A percentile compares a stretch with the other conserved stretches of the same genome.
Conservation (phyloP, 2,797 vertebrate species). For the Tolypeutes matacus region DNA sequence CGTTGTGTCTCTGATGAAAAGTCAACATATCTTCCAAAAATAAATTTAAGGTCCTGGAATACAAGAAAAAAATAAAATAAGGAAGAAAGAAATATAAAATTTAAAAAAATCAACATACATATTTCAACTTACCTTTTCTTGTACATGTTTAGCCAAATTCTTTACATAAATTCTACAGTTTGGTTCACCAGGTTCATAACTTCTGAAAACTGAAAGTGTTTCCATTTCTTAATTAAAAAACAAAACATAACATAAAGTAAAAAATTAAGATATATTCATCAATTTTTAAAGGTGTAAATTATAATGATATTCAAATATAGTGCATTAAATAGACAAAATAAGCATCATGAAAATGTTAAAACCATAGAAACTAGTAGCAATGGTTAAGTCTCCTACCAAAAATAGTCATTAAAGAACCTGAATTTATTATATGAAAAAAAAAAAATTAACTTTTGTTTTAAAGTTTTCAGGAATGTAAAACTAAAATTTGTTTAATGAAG, state of each 20-base stretch:
- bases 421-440: background rate
- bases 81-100: background rate
- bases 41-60: constrained; percentile 96
- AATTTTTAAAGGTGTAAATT: background rate
- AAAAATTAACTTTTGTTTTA: background rate
- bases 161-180: constrained; percentile 99
- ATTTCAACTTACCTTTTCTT: constrained; percentile 93
- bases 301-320: background rate
- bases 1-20: constrained; percentile 93
- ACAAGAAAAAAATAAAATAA: constrained; percentile 71
- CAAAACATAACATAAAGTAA: constrained; percentile 58
- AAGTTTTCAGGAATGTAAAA: background rate
- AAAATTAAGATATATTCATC: constrained; percentile 58
- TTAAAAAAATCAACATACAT: background rate
- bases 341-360: constrained; percentile 58
- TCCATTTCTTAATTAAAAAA: constrained; percentile 93
- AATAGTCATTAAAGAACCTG: constrained; percentile 16
- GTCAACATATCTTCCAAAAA: constrained; percentile 96
- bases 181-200: constrained; percentile 96
- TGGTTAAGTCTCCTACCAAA: background rate
- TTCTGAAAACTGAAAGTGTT: constrained; percentile 96
- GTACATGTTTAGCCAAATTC: constrained; percentile 97
- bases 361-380: background rate
- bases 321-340: background rate
- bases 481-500: background rate